A percentile compares a stretch with the other conserved stretches of the same genome.
phyloP scores from a whole-genome alignment of 2,797 vertebrate species.

The Bovichtus diacanthus region DNA sequence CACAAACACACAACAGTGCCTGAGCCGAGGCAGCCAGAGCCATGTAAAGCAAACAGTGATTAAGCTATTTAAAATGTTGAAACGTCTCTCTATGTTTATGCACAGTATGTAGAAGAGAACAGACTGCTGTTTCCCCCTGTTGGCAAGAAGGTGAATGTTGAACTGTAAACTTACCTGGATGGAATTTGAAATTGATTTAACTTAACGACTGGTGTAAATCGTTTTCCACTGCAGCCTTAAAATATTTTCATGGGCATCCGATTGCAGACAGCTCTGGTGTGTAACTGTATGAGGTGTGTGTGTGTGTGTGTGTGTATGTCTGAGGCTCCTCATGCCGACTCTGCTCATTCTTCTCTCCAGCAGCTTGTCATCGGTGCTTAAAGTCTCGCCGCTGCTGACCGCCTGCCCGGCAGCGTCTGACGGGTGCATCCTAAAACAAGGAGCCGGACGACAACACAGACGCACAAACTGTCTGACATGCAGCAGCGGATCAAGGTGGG shows the following conservation, averaged over 20 bases:
- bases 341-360: conserved; percentile 67
- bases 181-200: conserved; percentile 25
- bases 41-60: neutral
- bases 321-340: conserved; percentile 55
- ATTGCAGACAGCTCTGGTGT: conserved; percentile 49
- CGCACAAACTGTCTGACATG: conserved; percentile 18
- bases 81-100: too few species aligned
- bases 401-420: conserved; percentile 57
- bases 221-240: conserved; percentile 52
- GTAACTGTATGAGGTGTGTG: conserved; percentile 41
- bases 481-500: too few species aligned
- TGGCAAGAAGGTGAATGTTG: conserved; percentile 49
- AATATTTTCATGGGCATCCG: conserved; percentile 58
- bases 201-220: conserved; percentile 36
- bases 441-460: conserved; percentile 66
- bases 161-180: conserved; percentile 18
- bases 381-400: conserved; percentile 45
- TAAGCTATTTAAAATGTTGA: neutral
- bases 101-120: conserved; percentile 2
- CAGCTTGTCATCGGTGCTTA: conserved; percentile 76
- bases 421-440: conserved; percentile 63
- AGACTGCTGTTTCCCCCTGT: conserved; percentile 69
- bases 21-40: neutral
- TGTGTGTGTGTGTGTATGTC: conserved; percentile 29
- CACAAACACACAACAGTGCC: too few species aligned